Evolutionary conservation across 2,113 vertebrate species (phyloP), one percentile per base, ranked within the genome.

Genomic region (Maylandia zebra): DNA sequence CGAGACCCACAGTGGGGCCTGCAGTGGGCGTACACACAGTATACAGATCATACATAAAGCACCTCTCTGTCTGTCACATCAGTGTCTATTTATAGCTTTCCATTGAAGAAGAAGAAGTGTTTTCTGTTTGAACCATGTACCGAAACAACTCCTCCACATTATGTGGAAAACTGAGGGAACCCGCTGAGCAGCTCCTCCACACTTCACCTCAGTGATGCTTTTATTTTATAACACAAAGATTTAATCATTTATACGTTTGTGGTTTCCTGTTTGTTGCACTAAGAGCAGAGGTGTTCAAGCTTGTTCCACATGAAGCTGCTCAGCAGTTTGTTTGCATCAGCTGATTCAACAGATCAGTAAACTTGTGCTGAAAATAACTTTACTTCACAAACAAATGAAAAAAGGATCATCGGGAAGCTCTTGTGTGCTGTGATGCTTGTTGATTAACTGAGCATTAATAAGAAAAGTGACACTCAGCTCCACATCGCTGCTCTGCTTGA

Each of bases 381-480:
- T 36, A 66, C 61, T 3, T 66, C 61, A 66, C 32, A 0, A 66
- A 66, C 61, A 66, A 66, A 66, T 66, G 61, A n/a, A 66, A 2
- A 66, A 3, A n/a, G 6, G 17, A n/a, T 66, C 1, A 12, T 1
- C 32, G 2, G 61, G 17, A 0, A n/a, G 32, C 17, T 66, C 3
- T 66, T 36, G 61, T 64, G 3, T 0, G 52, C 3, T 22, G 52
- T 56, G 53, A 0, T 8, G 61, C 32, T 66, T n/a, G 61, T 66
- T 36, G 32, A 12, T 64, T 36, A 36, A 64, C 59, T 36, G 59
- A 19, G 59, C 5, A 64, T 19, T 64, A 64, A 64, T 64, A 36
- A 66, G 4, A 64, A n/a, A 64, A 64, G 17, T 64, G 32, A 64
- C 59, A 36, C 17, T 64, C 59, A 36, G 59, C 10, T 64, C 59